phyloP scores from a whole-genome alignment of 1,140 invertebrate genomes.

The Telenomus remus region DNA sequence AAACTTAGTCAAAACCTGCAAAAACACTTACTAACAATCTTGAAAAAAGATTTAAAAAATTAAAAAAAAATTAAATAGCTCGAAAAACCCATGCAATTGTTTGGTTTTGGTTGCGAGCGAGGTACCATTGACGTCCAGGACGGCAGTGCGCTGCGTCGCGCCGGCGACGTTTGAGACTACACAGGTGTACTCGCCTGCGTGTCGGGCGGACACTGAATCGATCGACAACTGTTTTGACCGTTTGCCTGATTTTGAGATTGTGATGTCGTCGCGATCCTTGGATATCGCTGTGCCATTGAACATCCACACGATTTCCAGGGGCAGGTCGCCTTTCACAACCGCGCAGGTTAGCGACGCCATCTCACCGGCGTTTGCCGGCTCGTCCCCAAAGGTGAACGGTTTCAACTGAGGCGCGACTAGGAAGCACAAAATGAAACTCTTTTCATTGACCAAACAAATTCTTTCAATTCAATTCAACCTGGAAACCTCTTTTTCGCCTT shows the following conservation, averaged over 20 bases:
- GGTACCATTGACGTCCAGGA: slow-evolving; percentile 84
- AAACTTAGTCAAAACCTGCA: neutral
- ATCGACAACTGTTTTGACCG: slow-evolving; percentile 80
- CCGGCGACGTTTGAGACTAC: slow-evolving; percentile 85
- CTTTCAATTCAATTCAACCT: too few species aligned
- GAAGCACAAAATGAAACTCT: neutral
- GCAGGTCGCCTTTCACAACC: slow-evolving; percentile 86
- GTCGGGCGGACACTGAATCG: slow-evolving; percentile 77
- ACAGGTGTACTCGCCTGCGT: slow-evolving; percentile 82
- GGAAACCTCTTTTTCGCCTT: too few species aligned
- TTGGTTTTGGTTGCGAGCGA: neutral
- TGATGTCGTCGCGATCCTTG: slow-evolving; percentile 76
- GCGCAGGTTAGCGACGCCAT: slow-evolving; percentile 83
- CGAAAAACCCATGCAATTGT: slow-evolving; percentile 1
- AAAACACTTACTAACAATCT: neutral
- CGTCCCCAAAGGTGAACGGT: slow-evolving; percentile 81
- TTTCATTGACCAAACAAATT: too few species aligned
- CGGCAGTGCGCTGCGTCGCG: slow-evolving; percentile 79
- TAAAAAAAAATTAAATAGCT: too few species aligned
- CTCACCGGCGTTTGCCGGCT: slow-evolving; percentile 83
- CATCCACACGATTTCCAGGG: slow-evolving; percentile 83
- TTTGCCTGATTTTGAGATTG: slow-evolving; percentile 80
- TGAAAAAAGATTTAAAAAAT: neutral
- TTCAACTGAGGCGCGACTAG: slow-evolving; percentile 81
- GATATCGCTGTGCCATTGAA: slow-evolving; percentile 77